Evolutionary conservation across 2,113 vertebrate species (phyloP).

Genomic region (Ceyx melanurus): DNA sequence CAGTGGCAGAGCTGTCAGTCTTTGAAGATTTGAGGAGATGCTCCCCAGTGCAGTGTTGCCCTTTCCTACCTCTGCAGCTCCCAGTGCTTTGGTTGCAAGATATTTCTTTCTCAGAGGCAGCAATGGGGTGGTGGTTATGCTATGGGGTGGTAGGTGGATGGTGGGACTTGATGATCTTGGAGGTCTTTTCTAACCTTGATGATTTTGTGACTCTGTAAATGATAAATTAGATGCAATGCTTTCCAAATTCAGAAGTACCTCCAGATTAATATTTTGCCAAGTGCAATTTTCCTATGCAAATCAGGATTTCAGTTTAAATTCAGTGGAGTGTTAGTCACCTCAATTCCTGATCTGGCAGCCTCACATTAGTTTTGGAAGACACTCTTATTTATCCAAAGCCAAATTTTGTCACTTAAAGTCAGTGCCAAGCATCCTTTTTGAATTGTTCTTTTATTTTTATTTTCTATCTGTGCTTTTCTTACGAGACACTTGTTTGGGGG

Average conservation of each 20-base stretch:
- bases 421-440: not conserved
- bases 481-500: not conserved
- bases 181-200: too few relatives aligned
- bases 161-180: too few relatives aligned
- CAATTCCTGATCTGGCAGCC: not conserved
- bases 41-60: not conserved
- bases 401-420: not conserved
- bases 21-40: not conserved
- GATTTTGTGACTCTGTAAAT: not conserved
- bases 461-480: accelerated
- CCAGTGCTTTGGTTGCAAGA: not conserved
- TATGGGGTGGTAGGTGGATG: too few relatives aligned
- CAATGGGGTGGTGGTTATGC: not conserved
- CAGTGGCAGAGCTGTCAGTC: not conserved
- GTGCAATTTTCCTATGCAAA: not conserved
- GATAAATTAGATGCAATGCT: not conserved
- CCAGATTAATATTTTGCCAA: not conserved
- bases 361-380: not conserved
- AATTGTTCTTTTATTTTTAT: not conserved
- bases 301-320: not conserved
- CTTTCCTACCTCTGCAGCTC: not conserved
- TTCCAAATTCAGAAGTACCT: not conserved
- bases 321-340: not conserved
- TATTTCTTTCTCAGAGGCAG: not conserved
- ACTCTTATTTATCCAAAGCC: not conserved